Percentiles rank a stretch among this genome's conserved stretches.
phyloP scores from a whole-genome alignment of 2,797 vertebrate genomes.

The Cyprinella venusta region DNA sequence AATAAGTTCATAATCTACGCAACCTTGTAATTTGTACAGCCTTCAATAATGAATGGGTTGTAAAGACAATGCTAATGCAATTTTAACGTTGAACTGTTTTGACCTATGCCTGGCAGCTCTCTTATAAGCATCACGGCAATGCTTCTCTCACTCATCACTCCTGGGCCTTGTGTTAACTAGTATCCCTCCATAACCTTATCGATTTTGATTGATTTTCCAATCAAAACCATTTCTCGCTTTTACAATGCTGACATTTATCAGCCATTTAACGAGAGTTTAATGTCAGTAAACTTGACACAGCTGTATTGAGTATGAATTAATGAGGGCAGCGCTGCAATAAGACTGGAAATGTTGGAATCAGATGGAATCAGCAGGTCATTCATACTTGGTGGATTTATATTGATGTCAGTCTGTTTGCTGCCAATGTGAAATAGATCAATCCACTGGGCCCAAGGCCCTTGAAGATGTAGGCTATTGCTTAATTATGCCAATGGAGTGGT shows the following conservation, averaged over 20 bases:
- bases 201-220: constrained; percentile 79
- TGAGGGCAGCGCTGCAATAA: constrained; percentile 36
- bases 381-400: constrained; percentile 42
- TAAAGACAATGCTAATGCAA: constrained; percentile 27
- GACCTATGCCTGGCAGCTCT: constrained; percentile 10
- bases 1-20: constrained; percentile 4
- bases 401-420: constrained; percentile 42
- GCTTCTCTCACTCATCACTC: constrained; percentile 48
- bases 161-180: constrained; percentile 64
- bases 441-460: constrained; percentile 11
- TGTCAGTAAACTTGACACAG: constrained; percentile 48
- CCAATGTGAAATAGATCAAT: constrained; percentile 44
- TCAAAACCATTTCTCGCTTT: constrained; percentile 49
- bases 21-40: constrained; percentile 10
- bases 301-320: constrained; percentile 40
- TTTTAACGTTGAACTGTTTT: constrained; percentile 39
- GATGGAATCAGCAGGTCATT: constrained; percentile 45
- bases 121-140: constrained; percentile 1
- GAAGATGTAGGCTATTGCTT: constrained; percentile 47
- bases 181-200: constrained; percentile 75
- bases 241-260: constrained; percentile 43
- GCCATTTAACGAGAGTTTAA: constrained; percentile 38
- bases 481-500: constrained; percentile 44
- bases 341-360: constrained; percentile 9
- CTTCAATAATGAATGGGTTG: constrained; percentile 38